phyloP scores from a whole-genome alignment of 1,140 invertebrate species.

The Mizuhopecten yessoensis region DNA sequence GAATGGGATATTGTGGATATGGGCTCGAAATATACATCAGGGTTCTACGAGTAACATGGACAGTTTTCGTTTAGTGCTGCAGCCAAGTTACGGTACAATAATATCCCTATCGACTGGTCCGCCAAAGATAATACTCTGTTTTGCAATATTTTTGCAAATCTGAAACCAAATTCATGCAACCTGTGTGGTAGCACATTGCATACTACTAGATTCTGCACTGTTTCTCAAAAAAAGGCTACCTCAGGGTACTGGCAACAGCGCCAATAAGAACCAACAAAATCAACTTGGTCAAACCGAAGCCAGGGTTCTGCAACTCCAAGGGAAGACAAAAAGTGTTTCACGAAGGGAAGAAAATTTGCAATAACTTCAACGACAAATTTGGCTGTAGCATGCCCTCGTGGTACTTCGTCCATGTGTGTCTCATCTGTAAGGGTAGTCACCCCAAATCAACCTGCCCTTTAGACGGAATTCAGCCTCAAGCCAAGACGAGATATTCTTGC shows the following conservation, averaged over 20 bases:
- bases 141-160: constrained; percentile 6
- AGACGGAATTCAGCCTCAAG: background rate
- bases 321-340: background rate
- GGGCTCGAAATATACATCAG: background rate
- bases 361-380: constrained; percentile 36
- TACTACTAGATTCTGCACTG: background rate
- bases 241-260: too few relatives aligned
- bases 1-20: constrained; percentile 45
- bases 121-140: background rate
- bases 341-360: background rate
- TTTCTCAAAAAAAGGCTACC: background rate
- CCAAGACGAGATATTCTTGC: background rate
- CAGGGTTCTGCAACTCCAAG: too few relatives aligned
- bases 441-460: background rate
- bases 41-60: constrained; percentile 16
- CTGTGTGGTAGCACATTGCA: background rate
- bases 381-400: background rate
- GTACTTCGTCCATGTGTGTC: background rate
- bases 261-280: too few relatives aligned
- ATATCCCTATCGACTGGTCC: constrained; percentile 45
- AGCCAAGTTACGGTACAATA: constrained; percentile 27
- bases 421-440: background rate
- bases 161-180: background rate
- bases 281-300: too few relatives aligned
- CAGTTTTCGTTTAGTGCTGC: background rate